Percentiles rank a stretch among this genome's conserved stretches.
phyloP scores from a whole-genome alignment of 2,113 vertebrate genomes.

The Lethenteron camtschaticum region DNA sequence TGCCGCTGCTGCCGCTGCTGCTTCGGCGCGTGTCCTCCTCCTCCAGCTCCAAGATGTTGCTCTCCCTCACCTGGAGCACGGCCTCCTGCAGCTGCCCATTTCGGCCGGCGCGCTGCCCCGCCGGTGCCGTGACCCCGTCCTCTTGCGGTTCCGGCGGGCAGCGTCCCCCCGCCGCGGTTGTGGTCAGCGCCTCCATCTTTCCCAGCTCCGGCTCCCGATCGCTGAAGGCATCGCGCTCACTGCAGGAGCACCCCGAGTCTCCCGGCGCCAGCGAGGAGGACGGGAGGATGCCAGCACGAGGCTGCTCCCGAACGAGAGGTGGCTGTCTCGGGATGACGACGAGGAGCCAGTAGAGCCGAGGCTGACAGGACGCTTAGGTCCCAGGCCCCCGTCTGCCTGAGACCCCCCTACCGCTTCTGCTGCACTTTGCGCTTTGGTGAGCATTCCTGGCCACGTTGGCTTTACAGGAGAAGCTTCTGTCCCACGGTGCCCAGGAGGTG shows the following conservation, averaged over 20 bases:
- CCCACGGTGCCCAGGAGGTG: too few relatives aligned
- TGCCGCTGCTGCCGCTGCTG: neutral
- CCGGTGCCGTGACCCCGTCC: neutral
- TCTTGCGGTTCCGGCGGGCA: neutral
- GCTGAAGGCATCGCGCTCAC: conserved; percentile 11
- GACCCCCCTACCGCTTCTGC: too few relatives aligned
- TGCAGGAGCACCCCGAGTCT: conserved; percentile 17
- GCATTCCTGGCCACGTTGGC: too few relatives aligned
- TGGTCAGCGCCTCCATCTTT: conserved; percentile 19
- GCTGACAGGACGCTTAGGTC: conserved; percentile 22
- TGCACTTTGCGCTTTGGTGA: too few relatives aligned
- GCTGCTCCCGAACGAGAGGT: conserved; percentile 30
- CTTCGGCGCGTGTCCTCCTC: too few relatives aligned
- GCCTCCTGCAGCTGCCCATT: neutral
- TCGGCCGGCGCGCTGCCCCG: too few relatives aligned
- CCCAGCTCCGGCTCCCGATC: conserved; percentile 51
- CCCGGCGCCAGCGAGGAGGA: conserved; percentile 18
- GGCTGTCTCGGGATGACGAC: conserved; percentile 17
- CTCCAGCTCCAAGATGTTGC: too few relatives aligned
- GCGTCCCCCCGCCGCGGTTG: neutral
- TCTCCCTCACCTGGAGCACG: neutral
- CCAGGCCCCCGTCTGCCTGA: too few relatives aligned
- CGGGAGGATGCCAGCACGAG: conserved; percentile 27
- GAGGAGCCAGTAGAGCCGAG: conserved; percentile 41
- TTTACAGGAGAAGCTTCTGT: too few relatives aligned